Conservation (phyloP, 2,113 vertebrate species). For the Athene noctua region DNA sequence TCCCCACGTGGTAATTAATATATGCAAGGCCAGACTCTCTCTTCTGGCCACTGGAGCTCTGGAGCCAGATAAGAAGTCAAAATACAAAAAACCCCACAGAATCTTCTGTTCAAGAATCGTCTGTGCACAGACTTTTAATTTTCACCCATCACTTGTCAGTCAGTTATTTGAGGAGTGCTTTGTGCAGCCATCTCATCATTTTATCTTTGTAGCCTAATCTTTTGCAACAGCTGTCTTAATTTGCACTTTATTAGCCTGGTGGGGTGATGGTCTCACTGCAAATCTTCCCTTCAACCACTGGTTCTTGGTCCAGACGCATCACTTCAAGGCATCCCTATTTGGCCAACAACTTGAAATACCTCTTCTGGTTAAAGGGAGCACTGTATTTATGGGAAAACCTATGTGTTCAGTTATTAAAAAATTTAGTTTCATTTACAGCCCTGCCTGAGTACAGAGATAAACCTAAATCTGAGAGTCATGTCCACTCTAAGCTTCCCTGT, state of each 20-base stretch:
- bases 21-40: background rate
- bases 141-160: background rate
- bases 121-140: background rate
- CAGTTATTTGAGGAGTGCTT: background rate
- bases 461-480: background rate
- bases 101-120: background rate
- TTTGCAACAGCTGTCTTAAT: background rate
- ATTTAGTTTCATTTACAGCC: background rate
- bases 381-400: background rate
- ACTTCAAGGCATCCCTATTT: background rate
- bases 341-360: background rate
- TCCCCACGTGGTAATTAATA: background rate
- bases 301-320: background rate
- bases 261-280: background rate
- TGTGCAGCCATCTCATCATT: background rate
- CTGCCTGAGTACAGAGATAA: background rate
- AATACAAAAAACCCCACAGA: background rate
- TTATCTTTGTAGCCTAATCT: background rate
- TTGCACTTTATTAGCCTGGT: background rate
- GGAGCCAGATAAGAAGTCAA: background rate
- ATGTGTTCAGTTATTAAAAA: background rate
- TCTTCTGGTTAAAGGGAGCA: background rate
- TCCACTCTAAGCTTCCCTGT: background rate
- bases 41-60: background rate
- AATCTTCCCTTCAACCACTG: background rate